Base-by-base conservation (phyloP, 2,113 vertebrate genomes). In the Trogon surrucura region DNA sequence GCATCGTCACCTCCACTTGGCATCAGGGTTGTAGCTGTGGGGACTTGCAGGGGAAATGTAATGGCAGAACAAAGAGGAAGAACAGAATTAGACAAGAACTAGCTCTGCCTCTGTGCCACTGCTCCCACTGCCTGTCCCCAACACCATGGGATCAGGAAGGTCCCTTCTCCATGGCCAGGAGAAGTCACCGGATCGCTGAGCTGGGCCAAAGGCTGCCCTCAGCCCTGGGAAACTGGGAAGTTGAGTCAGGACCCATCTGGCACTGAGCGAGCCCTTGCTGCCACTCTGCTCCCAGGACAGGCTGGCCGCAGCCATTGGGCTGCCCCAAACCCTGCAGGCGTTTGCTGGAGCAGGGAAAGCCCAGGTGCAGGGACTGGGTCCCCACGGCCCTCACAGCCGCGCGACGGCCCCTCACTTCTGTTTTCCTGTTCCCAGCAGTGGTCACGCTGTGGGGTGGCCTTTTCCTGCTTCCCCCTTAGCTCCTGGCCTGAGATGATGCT, bases 391-490 rank as follows among this genome's bases (percentile, higher is more conserved):
- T 14, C 72, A 15, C 25, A 34, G 48, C 69, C 13, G 62, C 2
- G 1, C 1, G 10, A 45, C 1, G 14, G 29, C 41, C 34, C 13
- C 30, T 62, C 1, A 2, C 41, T 92, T 87, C 94, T 94, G 12
- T 38, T 32, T 54, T 16, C 21, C 56, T 69, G 90, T 93, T 96
- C 93, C 95, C 92, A 61, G 47, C 79, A 50, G 80, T 0, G 4
- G 58, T 66, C 62, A 22, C 73, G 89, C 87, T 72, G 6, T 2
- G 8, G 29, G 32, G 36, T 56, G 54, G 66, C 13, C 5, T 34
- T 74, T 93, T 38, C 44, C 44, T 6, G 18, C 89, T 97, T 97
- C 97, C 80, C 78, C 72, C 92, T 96, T 96, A 22, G 22, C 50
- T 45, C 62, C 18, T 5, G 65, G 56, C 60, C 2, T 6, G 4